Percentiles rank a stretch among this genome's conserved stretches.
These are phyloP conservation scores for Hypotaenidia philippensis DNA, from an alignment of 2,797 vertebrate genomes.

Conservation along the genomic window DNA sequence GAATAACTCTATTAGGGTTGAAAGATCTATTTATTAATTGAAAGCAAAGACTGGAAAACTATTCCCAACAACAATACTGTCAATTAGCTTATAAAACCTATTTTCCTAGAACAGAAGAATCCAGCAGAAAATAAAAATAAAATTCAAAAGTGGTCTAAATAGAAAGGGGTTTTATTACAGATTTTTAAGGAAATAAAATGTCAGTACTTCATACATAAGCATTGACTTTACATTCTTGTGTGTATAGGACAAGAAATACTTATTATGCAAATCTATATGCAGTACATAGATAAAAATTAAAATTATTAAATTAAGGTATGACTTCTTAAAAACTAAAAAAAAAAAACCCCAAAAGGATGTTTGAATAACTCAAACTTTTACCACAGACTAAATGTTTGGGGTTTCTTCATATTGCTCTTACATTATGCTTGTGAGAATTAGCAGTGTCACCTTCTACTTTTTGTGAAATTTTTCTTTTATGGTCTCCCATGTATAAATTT, in stretches of 20 bases:
- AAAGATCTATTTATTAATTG: conserved; percentile 18
- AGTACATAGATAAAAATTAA: background rate
- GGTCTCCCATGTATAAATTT: background rate
- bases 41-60: background rate
- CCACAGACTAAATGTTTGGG: background rate
- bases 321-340: background rate
- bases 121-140: background rate
- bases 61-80: background rate
- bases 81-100: background rate
- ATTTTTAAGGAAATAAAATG: background rate
- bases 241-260: background rate
- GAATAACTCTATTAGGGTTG: background rate
- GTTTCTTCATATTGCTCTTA: background rate
- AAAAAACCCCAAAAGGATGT: background rate
- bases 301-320: background rate
- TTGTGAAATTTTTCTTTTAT: background rate
- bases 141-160: background rate
- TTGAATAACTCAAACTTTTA: background rate
- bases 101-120: background rate
- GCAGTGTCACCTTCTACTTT: background rate
- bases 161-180: background rate
- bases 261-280: background rate
- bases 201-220: background rate
- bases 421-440: background rate
- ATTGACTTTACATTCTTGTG: background rate